Base-by-base conservation (phyloP, 2,797 vertebrate species). In the Spinus olivaceus region DNA sequence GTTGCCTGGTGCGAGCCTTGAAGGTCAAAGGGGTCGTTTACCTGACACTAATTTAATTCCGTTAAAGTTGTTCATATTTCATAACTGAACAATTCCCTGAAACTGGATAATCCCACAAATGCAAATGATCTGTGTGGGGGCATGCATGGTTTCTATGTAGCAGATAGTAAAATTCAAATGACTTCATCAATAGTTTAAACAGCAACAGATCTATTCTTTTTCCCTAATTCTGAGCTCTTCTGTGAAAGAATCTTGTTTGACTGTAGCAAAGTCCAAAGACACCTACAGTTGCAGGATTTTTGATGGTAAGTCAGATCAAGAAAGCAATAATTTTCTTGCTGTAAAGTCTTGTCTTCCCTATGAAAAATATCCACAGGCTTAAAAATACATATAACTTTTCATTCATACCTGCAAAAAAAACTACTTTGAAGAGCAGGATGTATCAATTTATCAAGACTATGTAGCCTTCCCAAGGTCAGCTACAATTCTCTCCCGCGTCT, bases 1-100 rank as follows among this genome's bases (percentile, higher is more conserved):
- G 6, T 56, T 81, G 83, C 24, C 47, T 67, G 61, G 70, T 6
- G n/a, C 35, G 22, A 91, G 46, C 57, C 60, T 88, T 61, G 79
- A 81, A 92, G 56, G 91, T 95, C n/a, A 47, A 64, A 96, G 63
- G 53, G 85, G 59, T 95, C 57, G 47, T 94, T 94, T 61, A 67
- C 50, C 64, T 47, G 88, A 54, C 54, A 28, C 30, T 90, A 76
- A 56, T 85, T 92, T 93, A 95, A 33, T 76, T 54, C 85, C 14
- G 0, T 92, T 86, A 92, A 63, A 94, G 61, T 46, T 86, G 57
- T 81, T 96, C 92, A 77, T 54, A 77, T 67, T 80, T 95, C 77
- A 25, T 65, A 84, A 93, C 57, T 73, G 72, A 89, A n/a, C 28
- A 73, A 14, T 83, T 90, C 22, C n/a, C 30, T 8, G 3, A 10